Base-by-base conservation (phyloP, 2,888 invertebrate species). In the Plebejus melissa region DNA sequence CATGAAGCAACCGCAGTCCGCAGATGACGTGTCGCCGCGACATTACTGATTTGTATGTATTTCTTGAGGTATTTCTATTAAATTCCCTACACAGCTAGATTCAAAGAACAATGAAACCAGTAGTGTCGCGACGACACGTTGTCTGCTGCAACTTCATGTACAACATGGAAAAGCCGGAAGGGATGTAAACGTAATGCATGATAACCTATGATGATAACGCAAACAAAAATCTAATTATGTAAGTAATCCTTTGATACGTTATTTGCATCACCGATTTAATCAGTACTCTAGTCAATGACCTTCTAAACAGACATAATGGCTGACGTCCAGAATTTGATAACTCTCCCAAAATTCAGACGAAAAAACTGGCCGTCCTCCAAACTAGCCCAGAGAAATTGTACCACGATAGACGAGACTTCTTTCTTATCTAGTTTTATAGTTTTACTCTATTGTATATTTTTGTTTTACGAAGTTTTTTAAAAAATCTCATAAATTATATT, bases 341-440 rank as follows among this genome's bases (percentile, higher is more conserved):
- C 83, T 83, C 83, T 84, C 75, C 80, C 79, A 81, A 87, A 87
- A 88, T 87, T 85, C 80, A 81, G 82, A 85, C 83, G 81, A 78
- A 78, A 80, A 78, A 79, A 75, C 86, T 90, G 90, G 90, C 87
- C 78, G 70, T 46, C 74, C 82, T 88, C 90, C 90, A 90, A 90
- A 81, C 77, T 69, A 75, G 74, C 75, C 74, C 13, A 46, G 72
- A 71, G 72, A 72, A 72, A 72, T 72, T 72, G 32, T 72, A 54
- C 46, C 72, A 32, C 50, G 72, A 54, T 50, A 54, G 72, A 72
- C 41, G n/a, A 38, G 41, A 70, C 4, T 41, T 70, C 69, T 69
- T 69, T 38, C 38, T 70, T 41, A 41, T 41, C 38, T 41, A 70
- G 41, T 41, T 70, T 41, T 22, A 70, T 41, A 38, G 41, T 38